A percentile compares a stretch with the other conserved stretches of the same genome.
These are phyloP conservation scores for Phoxinus phoxinus DNA, from an alignment of 2,113 vertebrate species.

Conservation along the genomic window DNA sequence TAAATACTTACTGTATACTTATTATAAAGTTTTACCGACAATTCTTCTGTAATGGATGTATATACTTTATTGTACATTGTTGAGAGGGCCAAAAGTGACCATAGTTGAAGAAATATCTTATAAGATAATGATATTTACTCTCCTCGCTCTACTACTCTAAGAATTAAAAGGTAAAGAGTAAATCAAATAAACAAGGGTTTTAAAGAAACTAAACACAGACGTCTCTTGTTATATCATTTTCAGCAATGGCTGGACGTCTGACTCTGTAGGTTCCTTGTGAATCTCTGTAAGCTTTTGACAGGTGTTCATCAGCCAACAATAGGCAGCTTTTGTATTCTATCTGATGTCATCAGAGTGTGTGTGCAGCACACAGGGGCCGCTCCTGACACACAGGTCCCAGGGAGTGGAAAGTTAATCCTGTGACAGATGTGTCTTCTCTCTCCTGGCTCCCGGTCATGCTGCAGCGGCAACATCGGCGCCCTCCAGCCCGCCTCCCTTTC, in stretches of 20 bases:
- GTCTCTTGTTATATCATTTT: neutral
- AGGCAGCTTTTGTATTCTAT: constrained; percentile 57
- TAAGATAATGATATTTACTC: neutral
- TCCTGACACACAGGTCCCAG: constrained; percentile 87
- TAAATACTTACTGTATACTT: too few relatives aligned
- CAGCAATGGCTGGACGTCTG: neutral
- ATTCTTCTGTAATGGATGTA: neutral
- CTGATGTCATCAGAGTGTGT: constrained; percentile 51
- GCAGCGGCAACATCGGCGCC: constrained; percentile 65
- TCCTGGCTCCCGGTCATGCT: constrained; percentile 89
- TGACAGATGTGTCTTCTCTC: constrained; percentile 92
- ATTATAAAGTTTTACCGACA: too few relatives aligned
- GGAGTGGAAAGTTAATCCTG: constrained; percentile 93
- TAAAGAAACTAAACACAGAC: neutral
- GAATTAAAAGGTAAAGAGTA: neutral
- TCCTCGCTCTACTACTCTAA: neutral
- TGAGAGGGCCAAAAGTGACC: neutral
- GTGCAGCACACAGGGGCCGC: constrained; percentile 57
- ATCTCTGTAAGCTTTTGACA: constrained; percentile 34
- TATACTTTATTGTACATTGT: neutral
- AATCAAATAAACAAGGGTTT: neutral
- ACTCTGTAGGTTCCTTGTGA: neutral
- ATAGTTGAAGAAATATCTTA: neutral
- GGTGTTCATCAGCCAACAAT: constrained; percentile 48
- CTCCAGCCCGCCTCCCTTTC: constrained; percentile 19